Percentiles rank a stretch among this genome's conserved stretches.
phyloP scores from a whole-genome alignment of 92 coral and sea anemone species.

The Palythoa grandiflora region DNA sequence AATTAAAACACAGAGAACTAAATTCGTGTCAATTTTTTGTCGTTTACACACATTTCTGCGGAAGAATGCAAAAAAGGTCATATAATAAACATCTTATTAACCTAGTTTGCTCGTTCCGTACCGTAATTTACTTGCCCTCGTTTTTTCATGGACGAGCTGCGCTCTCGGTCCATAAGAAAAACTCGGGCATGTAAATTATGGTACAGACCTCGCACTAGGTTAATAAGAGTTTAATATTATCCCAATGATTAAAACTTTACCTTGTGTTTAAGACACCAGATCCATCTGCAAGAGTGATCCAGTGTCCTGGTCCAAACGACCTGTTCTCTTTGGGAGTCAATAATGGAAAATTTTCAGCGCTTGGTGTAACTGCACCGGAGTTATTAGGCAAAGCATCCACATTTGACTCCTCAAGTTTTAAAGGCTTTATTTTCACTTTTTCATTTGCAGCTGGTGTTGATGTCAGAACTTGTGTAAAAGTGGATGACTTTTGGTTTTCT shows the following conservation, averaged over 20 bases:
- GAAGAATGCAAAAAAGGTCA: too few relatives aligned
- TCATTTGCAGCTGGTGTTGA: conserved; percentile 74
- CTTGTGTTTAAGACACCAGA: conserved; percentile 95
- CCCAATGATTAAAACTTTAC: conserved; percentile 31
- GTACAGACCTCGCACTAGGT: too few relatives aligned
- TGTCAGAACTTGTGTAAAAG: conserved; percentile 56
- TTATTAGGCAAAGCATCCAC: not conserved
- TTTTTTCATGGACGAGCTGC: too few relatives aligned
- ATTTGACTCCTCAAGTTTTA: conserved; percentile 57
- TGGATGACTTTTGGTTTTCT: not conserved
- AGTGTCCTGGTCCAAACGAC: conserved; percentile 72
- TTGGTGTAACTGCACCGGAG: not conserved
- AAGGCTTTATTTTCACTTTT: conserved; percentile 60
- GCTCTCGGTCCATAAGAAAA: too few relatives aligned
- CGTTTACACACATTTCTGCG: too few relatives aligned
- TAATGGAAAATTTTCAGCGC: conserved; percentile 39
- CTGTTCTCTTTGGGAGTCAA: conserved; percentile 69
- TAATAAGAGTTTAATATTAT: too few relatives aligned
- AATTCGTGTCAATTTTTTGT: too few relatives aligned
- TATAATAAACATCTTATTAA: too few relatives aligned
- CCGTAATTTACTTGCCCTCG: too few relatives aligned
- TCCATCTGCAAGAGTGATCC: conserved; percentile 93
- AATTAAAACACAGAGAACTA: too few relatives aligned
- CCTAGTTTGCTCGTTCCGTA: too few relatives aligned
- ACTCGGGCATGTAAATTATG: too few relatives aligned